Evolutionary conservation across 2,113 vertebrate genomes (phyloP).

Genomic region (Phaethon lepturus): DNA sequence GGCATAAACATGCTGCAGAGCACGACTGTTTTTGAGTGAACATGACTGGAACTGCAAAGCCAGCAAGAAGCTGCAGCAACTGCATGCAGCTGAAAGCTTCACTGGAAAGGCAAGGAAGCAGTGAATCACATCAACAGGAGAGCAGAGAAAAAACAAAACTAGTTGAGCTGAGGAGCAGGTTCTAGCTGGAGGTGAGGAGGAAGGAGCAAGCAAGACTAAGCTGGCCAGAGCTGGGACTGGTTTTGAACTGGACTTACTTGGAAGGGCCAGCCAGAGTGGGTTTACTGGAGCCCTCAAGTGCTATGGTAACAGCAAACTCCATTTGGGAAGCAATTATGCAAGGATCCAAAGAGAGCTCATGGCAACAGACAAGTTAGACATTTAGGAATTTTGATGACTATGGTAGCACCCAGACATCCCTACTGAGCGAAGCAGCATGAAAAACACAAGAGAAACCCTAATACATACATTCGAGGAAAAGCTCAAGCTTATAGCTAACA

Average conservation of each 20-base stretch:
- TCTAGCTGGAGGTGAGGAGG: neutral
- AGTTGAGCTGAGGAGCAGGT: neutral
- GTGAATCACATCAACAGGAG: neutral
- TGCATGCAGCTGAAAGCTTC: neutral
- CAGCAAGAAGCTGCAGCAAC: slow-evolving; percentile 29
- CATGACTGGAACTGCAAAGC: neutral
- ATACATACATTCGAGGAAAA: neutral
- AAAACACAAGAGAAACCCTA: neutral
- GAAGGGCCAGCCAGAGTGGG: neutral
- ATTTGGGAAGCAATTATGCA: neutral
- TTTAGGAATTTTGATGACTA: neutral
- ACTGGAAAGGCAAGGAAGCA: neutral
- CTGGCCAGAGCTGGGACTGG: neutral
- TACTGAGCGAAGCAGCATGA: neutral
- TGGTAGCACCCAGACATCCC: neutral
- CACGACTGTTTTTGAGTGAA: neutral
- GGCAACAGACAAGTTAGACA: neutral
- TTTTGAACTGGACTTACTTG: neutral
- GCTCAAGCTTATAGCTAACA: neutral
- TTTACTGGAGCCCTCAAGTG: neutral
- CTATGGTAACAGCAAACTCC: neutral
- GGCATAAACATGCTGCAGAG: neutral
- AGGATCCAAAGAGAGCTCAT: neutral
- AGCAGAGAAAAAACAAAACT: neutral
- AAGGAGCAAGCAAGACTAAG: neutral